These are phyloP conservation scores for Glandiceps talaboti DNA, from an alignment of 53 echinoderm and acorn worm species.

Conservation along the genomic window DNA sequence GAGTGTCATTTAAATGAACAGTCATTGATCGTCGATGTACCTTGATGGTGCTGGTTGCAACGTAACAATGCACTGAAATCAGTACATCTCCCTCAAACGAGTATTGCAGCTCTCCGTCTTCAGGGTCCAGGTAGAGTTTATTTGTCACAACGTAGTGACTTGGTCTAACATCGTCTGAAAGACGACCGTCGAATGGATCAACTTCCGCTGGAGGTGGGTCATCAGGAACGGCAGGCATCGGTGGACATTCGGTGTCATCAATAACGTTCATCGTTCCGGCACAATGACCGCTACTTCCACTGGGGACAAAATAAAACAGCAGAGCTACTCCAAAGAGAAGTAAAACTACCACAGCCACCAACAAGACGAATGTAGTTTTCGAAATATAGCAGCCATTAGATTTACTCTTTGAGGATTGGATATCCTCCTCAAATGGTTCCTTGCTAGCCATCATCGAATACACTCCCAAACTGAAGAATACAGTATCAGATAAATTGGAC, in stretches of 20 bases:
- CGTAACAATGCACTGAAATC: not conserved
- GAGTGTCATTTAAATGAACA: not conserved
- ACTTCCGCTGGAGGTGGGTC: not conserved
- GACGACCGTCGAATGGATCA: not conserved
- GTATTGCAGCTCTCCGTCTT: not conserved
- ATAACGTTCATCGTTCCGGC: not conserved
- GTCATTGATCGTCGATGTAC: not conserved
- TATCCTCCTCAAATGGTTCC: not conserved
- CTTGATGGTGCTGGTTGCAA: not conserved
- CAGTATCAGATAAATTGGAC: too few species aligned
- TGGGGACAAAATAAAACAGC: not conserved
- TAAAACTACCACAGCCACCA: not conserved
- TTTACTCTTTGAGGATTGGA: not conserved
- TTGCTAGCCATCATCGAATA: too few species aligned
- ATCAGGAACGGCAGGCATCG: not conserved
- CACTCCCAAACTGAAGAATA: too few species aligned
- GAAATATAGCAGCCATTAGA: not conserved
- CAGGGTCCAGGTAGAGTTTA: not conserved
- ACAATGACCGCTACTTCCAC: not conserved
- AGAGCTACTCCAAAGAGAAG: not conserved
- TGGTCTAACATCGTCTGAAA: not conserved
- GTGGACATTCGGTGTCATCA: not conserved
- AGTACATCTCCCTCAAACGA: not conserved
- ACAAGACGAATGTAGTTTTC: not conserved
- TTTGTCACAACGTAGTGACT: not conserved